phyloP scores from a whole-genome alignment of 2,888 invertebrate species.

The Lasioglossum villosulum region DNA sequence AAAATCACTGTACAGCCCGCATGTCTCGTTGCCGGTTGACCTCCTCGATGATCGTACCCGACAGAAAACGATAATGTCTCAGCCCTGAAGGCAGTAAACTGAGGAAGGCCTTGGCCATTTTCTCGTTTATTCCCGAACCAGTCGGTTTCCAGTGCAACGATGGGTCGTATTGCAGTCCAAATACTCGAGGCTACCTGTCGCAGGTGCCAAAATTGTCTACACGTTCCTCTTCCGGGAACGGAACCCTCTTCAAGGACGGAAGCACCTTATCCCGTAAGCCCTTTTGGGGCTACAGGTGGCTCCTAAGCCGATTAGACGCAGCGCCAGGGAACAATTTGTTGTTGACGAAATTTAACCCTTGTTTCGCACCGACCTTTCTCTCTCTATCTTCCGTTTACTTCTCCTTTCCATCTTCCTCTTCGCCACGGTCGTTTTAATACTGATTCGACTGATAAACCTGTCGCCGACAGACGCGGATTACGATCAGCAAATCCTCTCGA shows the following conservation, averaged over 20 bases:
- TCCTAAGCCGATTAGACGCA: slow-evolving; percentile 79
- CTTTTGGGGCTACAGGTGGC: slow-evolving; percentile 74
- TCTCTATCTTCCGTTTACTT: background rate
- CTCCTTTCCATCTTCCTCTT: background rate
- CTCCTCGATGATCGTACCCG: background rate
- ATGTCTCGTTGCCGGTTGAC: too few relatives aligned
- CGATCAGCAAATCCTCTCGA: background rate
- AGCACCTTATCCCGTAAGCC: slow-evolving; percentile 52
- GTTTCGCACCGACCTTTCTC: slow-evolving; percentile 63
- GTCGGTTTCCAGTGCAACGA: background rate
- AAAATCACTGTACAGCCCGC: too few relatives aligned
- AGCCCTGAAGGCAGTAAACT: background rate
- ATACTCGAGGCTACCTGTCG: slow-evolving; percentile 60
- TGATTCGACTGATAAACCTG: slow-evolving; percentile 37
- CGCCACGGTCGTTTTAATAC: slow-evolving; percentile 26
- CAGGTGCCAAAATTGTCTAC: slow-evolving; percentile 60
- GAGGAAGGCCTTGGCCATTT: background rate
- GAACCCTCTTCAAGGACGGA: slow-evolving; percentile 53
- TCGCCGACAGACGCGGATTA: slow-evolving; percentile 40
- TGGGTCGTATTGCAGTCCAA: slow-evolving; percentile 50
- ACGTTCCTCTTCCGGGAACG: slow-evolving; percentile 50
- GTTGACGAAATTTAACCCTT: slow-evolving; percentile 76
- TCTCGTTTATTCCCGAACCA: background rate
- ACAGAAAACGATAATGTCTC: background rate
- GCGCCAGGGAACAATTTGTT: slow-evolving; percentile 75